phyloP scores from a whole-genome alignment of 2,797 vertebrate genomes.

The Cynopterus sphinx region DNA sequence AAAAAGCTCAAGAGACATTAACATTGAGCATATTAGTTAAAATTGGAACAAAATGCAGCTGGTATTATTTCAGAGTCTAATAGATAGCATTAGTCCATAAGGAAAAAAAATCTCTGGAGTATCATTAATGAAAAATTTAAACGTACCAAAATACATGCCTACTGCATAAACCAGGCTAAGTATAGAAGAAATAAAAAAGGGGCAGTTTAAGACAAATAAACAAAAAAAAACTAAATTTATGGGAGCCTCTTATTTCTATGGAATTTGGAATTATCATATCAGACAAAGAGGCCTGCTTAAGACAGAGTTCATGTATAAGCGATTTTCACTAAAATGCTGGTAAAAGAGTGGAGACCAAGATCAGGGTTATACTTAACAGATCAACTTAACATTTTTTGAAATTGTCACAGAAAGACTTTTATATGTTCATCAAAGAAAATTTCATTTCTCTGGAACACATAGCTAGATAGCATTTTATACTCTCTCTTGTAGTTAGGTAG shows the following conservation, averaged over 20 bases:
- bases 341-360: background rate
- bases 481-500: background rate
- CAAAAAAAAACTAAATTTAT: background rate
- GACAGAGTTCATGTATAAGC: background rate
- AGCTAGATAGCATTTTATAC: background rate
- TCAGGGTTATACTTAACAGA: background rate
- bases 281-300: background rate
- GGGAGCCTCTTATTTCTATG: background rate
- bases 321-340: background rate
- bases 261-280: background rate
- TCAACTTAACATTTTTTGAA: background rate
- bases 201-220: background rate
- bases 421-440: background rate
- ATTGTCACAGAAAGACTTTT: background rate
- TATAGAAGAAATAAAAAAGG: background rate
- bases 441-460: background rate
- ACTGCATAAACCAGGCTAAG: background rate
- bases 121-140: background rate
- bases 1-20: background rate
- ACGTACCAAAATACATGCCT: background rate
- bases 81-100: background rate
- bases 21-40: background rate
- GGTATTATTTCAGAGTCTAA: background rate
- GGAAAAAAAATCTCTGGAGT: background rate
- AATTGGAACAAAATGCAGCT: background rate